Conservation (phyloP, 2,888 invertebrate species). For the Rosalia funebris region DNA sequence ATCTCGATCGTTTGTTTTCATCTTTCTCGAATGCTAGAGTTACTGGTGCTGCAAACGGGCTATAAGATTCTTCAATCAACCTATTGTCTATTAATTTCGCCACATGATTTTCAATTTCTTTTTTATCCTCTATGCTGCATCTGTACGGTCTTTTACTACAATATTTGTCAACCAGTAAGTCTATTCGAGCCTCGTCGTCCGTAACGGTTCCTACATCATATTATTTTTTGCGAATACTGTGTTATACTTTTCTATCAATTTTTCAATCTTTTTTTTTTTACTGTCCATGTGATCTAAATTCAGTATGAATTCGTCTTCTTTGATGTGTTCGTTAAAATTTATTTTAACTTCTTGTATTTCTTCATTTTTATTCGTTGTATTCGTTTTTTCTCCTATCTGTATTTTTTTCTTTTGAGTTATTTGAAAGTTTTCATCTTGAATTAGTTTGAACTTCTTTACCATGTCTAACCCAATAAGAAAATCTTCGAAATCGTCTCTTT, state of each 20-base stretch:
- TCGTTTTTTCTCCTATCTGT: background rate
- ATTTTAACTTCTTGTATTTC: slow-evolving; percentile 1
- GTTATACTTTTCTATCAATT: slow-evolving; percentile 34
- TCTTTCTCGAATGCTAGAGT: slow-evolving; percentile 25
- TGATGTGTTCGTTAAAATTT: slow-evolving; percentile 34
- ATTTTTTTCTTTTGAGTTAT: background rate
- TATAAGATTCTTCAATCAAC: slow-evolving; percentile 18
- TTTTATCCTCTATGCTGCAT: slow-evolving; percentile 19
- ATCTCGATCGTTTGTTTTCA: slow-evolving; percentile 17
- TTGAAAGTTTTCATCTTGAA: slow-evolving; percentile 1
- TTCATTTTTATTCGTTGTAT: background rate
- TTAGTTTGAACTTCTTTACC: slow-evolving; percentile 6
- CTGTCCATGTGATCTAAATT: slow-evolving; percentile 30
- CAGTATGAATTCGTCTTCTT: slow-evolving; percentile 27
- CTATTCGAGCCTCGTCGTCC: slow-evolving; percentile 37
- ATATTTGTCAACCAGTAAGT: slow-evolving; percentile 27
- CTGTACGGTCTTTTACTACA: slow-evolving; percentile 20
- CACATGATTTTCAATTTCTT: slow-evolving; percentile 16
- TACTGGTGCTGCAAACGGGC: slow-evolving; percentile 25
- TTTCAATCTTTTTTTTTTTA: slow-evolving; percentile 26
- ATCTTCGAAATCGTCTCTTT: slow-evolving; percentile 39
- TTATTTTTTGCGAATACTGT: slow-evolving; percentile 37
- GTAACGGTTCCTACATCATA: slow-evolving; percentile 35
- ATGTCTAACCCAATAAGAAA: slow-evolving; percentile 4
- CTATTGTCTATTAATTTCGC: slow-evolving; percentile 5